Evolutionary conservation across 2,888 invertebrate genomes (phyloP), one percentile per base, ranked within the genome.

Genomic region (Escarpia spicata): DNA sequence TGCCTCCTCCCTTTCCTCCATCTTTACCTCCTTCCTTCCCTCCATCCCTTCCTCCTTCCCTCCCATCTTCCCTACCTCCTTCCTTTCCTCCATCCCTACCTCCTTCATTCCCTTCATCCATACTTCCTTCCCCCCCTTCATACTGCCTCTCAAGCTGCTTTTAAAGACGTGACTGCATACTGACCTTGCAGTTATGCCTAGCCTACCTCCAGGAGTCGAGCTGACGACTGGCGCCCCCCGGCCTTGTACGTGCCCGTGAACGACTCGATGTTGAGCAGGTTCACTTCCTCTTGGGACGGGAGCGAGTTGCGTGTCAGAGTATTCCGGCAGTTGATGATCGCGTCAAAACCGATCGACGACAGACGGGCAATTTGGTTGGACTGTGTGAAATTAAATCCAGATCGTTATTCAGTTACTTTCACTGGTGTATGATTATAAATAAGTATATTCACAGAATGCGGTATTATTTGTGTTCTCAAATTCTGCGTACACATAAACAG

Each of bases 261-360:
- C 31, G 95, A 95, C 90, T 94, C 94, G 12, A 96, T 93, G 93
- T 96, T 96, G 43, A 95, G 92, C 19, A 96, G 93, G 31, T 94
- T 94, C 12, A 95, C 95, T 43, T 94, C 94, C 93, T 96, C 96
- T 91, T 95, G 95, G 10, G 94, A 94, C 10, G 95, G 95, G 91
- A 91, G 58, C 37, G 31, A 37, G 26, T 75, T 75, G 75, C 75
- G 75, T 75, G 92, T 92, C n/a, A 94, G 92, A 9, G 95, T 95
- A 12, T 93, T 92, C 45, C 96, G 93, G 93, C 95, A 93, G 92
- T 95, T 95, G n/a, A 95, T 93, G 3, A 96, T 93, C 0, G 94
- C 93, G 92, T 95, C 95, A 92, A 95, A 95, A 1, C 95, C 95
- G 89, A 94, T 93, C 10, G 93, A 93, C 91, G 94, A 91, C 0